These are phyloP conservation scores for Lordiphosa fenestrarum DNA, from an alignment of 2,888 invertebrate species.

Conservation along the genomic window DNA sequence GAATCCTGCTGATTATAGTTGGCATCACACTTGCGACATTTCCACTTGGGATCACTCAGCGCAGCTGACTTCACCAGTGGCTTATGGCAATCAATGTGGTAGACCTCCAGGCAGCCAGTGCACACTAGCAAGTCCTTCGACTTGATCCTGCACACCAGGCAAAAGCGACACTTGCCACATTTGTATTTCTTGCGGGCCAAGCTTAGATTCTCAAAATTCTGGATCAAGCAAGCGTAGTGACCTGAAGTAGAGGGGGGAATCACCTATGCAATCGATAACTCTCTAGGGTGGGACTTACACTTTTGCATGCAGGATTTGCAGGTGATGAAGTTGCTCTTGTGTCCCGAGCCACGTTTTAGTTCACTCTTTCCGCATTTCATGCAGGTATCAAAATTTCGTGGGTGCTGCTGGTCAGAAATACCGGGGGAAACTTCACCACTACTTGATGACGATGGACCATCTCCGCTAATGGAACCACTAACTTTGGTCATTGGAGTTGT, in stretches of 20 bases:
- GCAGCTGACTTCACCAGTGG: slow-evolving; percentile 83
- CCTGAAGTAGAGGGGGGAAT: slow-evolving; percentile 61
- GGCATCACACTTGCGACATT: slow-evolving; percentile 84
- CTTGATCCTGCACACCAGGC: slow-evolving; percentile 80
- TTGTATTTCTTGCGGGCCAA: slow-evolving; percentile 85
- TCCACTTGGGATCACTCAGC: slow-evolving; percentile 84
- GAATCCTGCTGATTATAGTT: slow-evolving; percentile 12
- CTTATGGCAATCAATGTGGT: slow-evolving; percentile 90
- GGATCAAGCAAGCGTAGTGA: slow-evolving; percentile 68
- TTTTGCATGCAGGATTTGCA: slow-evolving; percentile 71
- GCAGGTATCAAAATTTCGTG: slow-evolving; percentile 56
- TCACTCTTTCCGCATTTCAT: slow-evolving; percentile 66
- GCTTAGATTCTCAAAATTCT: slow-evolving; percentile 63
- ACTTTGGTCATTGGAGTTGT: slow-evolving; percentile 7
- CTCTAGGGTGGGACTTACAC: slow-evolving; percentile 42
- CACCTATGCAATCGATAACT: not conserved
- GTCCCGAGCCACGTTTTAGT: slow-evolving; percentile 66
- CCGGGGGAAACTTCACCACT: not conserved
- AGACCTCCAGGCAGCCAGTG: slow-evolving; percentile 91
- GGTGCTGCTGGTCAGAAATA: slow-evolving; percentile 5
- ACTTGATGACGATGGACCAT: not conserved
- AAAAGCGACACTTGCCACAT: slow-evolving; percentile 94
- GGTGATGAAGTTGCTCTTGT: slow-evolving; percentile 68
- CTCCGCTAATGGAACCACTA: not conserved
- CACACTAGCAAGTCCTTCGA: slow-evolving; percentile 89